Conservation (phyloP, 1,140 invertebrate genomes). For the Choristoneura fumiferana region DNA sequence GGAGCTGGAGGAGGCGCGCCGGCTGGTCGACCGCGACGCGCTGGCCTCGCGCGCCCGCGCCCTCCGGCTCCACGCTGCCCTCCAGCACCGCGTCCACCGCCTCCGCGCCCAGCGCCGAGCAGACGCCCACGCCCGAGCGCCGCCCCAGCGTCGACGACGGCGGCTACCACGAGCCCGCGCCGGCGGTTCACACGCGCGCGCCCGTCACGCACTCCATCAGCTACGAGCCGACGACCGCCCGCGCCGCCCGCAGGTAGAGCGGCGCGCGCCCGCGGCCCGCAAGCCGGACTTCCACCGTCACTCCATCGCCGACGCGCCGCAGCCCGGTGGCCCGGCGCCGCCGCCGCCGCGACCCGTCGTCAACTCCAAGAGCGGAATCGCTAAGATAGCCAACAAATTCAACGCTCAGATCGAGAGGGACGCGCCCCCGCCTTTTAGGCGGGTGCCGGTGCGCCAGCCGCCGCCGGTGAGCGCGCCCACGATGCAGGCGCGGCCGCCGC, state of each 20-base stretch:
- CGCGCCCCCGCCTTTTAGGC: constrained; percentile 45
- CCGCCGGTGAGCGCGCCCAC: constrained; percentile 17
- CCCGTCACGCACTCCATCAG: constrained; percentile 53
- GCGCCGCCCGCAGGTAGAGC: constrained; percentile 43
- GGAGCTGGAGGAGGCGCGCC: constrained; percentile 86
- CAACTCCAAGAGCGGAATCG: constrained; percentile 57
- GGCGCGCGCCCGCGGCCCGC: constrained; percentile 28
- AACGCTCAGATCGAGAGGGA: constrained; percentile 47
- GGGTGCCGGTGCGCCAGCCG: constrained; percentile 35
- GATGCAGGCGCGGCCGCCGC: constrained; percentile 22
- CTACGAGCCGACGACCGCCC: constrained; percentile 48
- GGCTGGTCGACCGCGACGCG: constrained; percentile 84
- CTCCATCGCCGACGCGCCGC: constrained; percentile 49
- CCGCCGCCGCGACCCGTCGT: constrained; percentile 34
- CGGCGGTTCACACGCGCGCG: constrained; percentile 44
- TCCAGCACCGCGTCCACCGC: constrained; percentile 37
- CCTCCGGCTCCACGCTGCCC: constrained; percentile 25
- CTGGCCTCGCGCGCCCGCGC: constrained; percentile 42
- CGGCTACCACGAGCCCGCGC: constrained; percentile 52
- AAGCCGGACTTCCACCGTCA: constrained; percentile 63
- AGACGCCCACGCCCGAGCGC: constrained; percentile 46
- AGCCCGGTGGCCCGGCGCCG: constrained; percentile 27
- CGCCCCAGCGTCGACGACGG: constrained; percentile 50
- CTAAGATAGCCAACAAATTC: constrained; percentile 65
- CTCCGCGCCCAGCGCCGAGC: constrained; percentile 38